Conservation (phyloP, 37 sponge, comb jelly and placozoan species). For the Ephydatia muelleri region DNA sequence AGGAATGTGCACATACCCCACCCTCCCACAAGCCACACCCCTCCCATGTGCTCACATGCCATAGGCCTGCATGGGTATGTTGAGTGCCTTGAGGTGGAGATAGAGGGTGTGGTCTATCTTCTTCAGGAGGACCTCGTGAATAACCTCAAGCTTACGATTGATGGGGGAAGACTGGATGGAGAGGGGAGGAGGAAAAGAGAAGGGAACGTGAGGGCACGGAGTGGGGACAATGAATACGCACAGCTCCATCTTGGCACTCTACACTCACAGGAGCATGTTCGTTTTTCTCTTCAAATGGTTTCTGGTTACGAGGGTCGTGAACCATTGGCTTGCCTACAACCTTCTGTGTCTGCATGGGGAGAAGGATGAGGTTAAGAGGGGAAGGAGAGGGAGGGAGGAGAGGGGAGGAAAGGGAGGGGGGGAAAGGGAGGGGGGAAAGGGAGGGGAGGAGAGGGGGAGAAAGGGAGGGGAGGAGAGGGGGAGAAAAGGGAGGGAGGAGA, state of each 20-base stretch:
- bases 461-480: background rate
- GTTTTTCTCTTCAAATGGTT: constrained; percentile 42
- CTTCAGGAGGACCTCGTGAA: constrained; percentile 85
- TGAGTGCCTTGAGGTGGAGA: constrained; percentile 65
- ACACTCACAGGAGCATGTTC: constrained; percentile 20
- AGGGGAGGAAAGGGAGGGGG: background rate
- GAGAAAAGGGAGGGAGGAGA: background rate
- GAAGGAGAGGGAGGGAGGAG: background rate
- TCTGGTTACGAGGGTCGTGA: constrained; percentile 45
- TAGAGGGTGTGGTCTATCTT: constrained; percentile 78
- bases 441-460: constrained; percentile 3
- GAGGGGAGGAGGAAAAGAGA: background rate
- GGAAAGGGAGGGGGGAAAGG: background rate
- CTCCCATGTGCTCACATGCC: constrained; percentile 85
- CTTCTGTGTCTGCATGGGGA: background rate
- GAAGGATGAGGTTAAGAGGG: background rate
- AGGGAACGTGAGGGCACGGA: background rate
- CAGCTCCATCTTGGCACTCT: too few relatives aligned
- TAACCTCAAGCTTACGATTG: constrained; percentile 76
- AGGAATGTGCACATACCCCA: too few relatives aligned
- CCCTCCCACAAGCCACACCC: background rate
- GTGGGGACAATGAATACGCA: too few relatives aligned
- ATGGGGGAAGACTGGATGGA: constrained; percentile 65
- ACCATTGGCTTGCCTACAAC: constrained; percentile 17
- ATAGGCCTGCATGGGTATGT: constrained; percentile 91